phyloP scores from a whole-genome alignment of 1,140 invertebrate genomes.

The Hylaeus volcanicus region DNA sequence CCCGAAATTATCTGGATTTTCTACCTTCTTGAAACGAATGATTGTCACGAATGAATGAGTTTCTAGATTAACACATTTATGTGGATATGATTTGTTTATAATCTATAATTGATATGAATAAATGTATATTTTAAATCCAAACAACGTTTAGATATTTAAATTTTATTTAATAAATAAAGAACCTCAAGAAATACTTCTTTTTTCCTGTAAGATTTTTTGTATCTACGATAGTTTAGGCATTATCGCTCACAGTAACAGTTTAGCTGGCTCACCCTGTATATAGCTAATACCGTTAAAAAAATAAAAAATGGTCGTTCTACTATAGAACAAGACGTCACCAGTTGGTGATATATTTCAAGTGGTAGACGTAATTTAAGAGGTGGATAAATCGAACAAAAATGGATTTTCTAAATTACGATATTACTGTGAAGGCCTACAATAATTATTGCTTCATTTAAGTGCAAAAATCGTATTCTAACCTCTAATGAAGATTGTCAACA shows the following conservation, averaged over 20 bases:
- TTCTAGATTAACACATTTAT: conserved; percentile 61
- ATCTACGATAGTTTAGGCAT: too few species aligned
- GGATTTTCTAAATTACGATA: not conserved
- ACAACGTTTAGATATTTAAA: not conserved
- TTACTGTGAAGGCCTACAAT: not conserved
- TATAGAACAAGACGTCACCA: conserved; percentile 47
- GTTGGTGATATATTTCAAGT: conserved; percentile 39
- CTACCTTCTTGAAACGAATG: conserved; percentile 33
- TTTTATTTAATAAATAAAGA: not conserved
- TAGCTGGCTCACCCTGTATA: too few species aligned
- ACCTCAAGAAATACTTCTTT: too few species aligned
- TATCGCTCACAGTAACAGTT: too few species aligned
- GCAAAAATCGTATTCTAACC: conserved; percentile 40
- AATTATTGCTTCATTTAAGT: not conserved
- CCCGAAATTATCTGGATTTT: conserved; percentile 45
- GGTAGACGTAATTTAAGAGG: conserved; percentile 27
- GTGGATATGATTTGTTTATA: conserved; percentile 58
- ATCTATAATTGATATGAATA: conserved; percentile 63
- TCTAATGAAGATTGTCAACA: conserved; percentile 19
- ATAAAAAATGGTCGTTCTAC: conserved; percentile 43
- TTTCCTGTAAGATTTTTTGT: too few species aligned
- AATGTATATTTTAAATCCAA: conserved; percentile 66
- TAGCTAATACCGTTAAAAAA: conserved; percentile 20
- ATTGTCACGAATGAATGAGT: conserved; percentile 38
- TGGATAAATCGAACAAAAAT: conserved; percentile 31